Base-by-base conservation (phyloP, 2,888 invertebrate species). In the Altica lythri region DNA sequence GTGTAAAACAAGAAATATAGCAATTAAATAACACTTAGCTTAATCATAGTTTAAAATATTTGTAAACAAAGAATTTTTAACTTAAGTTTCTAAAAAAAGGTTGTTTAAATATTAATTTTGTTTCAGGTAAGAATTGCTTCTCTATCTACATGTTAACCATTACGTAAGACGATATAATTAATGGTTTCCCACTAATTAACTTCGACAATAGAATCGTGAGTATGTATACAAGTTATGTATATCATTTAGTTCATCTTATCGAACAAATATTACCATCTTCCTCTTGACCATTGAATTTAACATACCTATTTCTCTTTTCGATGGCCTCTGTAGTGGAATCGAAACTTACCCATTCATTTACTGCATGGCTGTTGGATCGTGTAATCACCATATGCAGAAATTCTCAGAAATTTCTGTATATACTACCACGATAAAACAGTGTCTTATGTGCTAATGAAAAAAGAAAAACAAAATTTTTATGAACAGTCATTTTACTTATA, bases 111-210 rank as follows among this genome's bases (percentile, higher is more conserved):
- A 34, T 34, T 40, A 61, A 61, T 61, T 62, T 69, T 66, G 67
- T 61, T 68, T 58, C 71, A 73, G 72, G 73, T 73, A 70, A 73
- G 73, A 62, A 66, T 56, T 61, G 60, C 62, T 64, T 55, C 19
- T 8, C 35, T 22, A 40, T 12, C 22, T 40, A 10, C 32, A 49
- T n/a, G n/a, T n/a, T n/a, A n/a, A n/a, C n/a, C n/a, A n/a, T n/a
- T n/a, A n/a, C n/a, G n/a, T n/a, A n/a, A n/a, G n/a, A n/a, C n/a
- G n/a, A n/a, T n/a, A n/a, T n/a, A n/a, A n/a, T n/a, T 70, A 66
- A 63, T 70, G 69, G 69, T 73, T n/a, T n/a, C n/a, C n/a, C n/a
- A n/a, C n/a, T n/a, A 74, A 74, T 75, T 74, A 75, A 74, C 72
- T 68, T 64, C 68, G 69, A 70, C 71, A 71, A 72, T 71, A 66